Evolutionary conservation across 2,113 vertebrate genomes (phyloP), one percentile per base, ranked within the genome.

Genomic region (Brachyistius frenatus): DNA sequence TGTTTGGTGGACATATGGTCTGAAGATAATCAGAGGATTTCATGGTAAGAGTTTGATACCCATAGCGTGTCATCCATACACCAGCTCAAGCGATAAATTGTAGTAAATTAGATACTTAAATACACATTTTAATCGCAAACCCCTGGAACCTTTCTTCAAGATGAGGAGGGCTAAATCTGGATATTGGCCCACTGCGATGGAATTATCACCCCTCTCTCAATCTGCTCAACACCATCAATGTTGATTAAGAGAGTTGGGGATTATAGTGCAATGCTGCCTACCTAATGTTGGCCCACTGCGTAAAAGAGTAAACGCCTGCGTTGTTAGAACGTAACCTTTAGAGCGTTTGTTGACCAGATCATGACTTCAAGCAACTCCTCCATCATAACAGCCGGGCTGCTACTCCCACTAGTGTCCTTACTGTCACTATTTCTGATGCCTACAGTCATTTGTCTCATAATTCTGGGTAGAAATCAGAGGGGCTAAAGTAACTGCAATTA

Each of bases 11-110:
- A 97, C 90, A 86, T 97, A 98, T 83, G 90, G 95, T 14, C 92
- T 96, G 89, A 98, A 96, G 92, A 93, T 93, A 81, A 93, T 97
- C 89, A 96, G 95, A 91, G 93, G 95, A 91, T 97, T 98, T 94
- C 95, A 96, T 88, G 97, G 97, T 98, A 95, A 97, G 96, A 75
- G 73, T 71, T 63, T 47, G 23, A 39, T 82, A 16, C 58, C 49
- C 55, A 44, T 47, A 56, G 56, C 9, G 60, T 55, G 47, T 78
- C 47, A 65, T 77, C 46, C 37, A 52, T 23, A 67, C 73, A 36
- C 63, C 69, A 56, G 36, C 31, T 53, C 33, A 13, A 54, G 44
- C 50, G 49, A 86, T 78, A 84, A 81, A 72, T 78, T 76, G 33
- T 9, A 14, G 3, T 75, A 60, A 81, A 89, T 90, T 84, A 88